Evolutionary conservation across 2,113 vertebrate species (phyloP).

Genomic region (Hypocryptadius cinnamomeus): DNA sequence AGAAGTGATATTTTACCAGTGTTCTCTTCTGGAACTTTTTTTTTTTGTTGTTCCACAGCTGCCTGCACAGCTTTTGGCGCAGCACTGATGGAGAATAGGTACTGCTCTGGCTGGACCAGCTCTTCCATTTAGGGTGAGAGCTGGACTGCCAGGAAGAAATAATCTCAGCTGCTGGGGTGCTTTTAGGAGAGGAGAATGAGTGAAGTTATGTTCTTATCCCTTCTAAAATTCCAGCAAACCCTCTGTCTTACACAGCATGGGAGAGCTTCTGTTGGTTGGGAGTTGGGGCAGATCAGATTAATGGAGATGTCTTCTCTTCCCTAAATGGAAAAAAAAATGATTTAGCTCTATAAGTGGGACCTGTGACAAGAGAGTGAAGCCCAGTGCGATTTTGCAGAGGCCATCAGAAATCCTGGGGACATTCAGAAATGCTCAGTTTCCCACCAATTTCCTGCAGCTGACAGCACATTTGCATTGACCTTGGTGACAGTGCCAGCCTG

Average conservation of each 20-base stretch:
- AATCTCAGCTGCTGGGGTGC: background rate
- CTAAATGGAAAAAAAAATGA: background rate
- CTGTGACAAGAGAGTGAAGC: background rate
- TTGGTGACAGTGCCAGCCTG: background rate
- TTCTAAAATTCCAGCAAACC: background rate
- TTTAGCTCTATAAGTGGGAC: background rate
- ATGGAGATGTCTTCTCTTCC: background rate
- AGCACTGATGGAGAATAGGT: background rate
- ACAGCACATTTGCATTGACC: background rate
- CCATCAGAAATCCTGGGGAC: background rate
- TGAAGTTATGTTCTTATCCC: background rate
- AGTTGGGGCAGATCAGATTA: background rate
- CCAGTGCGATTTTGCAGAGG: background rate
- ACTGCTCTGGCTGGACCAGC: background rate
- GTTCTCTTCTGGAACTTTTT: background rate
- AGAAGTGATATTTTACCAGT: background rate
- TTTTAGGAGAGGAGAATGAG: background rate
- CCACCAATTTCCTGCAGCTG: background rate
- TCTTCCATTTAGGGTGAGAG: background rate
- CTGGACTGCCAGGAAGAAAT: background rate
- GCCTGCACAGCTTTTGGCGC: background rate
- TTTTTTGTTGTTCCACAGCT: background rate
- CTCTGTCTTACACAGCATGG: background rate
- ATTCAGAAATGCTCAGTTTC: background rate
- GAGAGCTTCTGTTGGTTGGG: background rate